Conservation (phyloP, 1,140 invertebrate genomes). For the Plectrocnemia conspersa region DNA sequence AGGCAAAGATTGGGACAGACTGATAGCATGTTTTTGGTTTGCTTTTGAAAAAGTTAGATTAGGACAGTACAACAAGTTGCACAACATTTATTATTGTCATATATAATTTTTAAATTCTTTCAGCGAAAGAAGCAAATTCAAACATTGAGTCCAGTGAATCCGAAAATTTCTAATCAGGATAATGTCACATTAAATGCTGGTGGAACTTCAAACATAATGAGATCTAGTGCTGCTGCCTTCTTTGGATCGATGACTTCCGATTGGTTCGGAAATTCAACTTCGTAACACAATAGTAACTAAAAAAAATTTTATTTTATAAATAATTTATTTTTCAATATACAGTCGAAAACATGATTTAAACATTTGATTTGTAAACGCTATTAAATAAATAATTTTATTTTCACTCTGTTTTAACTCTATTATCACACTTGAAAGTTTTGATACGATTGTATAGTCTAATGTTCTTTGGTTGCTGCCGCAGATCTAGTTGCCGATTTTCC, state of each 20-base stretch:
- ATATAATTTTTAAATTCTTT: background rate
- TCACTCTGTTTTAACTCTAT: too few relatives aligned
- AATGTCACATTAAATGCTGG: background rate
- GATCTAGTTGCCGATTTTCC: constrained; percentile 15
- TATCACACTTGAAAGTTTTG: too few relatives aligned
- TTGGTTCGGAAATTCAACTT: constrained; percentile 56
- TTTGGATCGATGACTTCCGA: constrained; percentile 74
- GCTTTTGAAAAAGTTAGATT: too few relatives aligned
- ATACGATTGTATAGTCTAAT: constrained; percentile 35
- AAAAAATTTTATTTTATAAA: constrained; percentile 18
- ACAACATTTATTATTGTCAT: too few relatives aligned
- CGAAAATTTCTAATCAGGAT: constrained; percentile 11
- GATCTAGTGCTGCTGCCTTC: constrained; percentile 68
- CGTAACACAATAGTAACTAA: too few relatives aligned
- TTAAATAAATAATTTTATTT: background rate
- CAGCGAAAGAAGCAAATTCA: constrained; percentile 45
- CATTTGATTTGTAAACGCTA: too few relatives aligned
- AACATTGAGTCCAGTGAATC: constrained; percentile 39
- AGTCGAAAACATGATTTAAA: background rate
- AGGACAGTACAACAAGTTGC: too few relatives aligned
- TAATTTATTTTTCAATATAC: constrained; percentile 1
- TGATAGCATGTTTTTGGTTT: too few relatives aligned
- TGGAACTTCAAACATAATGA: constrained; percentile 32
- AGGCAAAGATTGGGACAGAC: too few relatives aligned
- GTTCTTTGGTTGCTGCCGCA: constrained; percentile 32